These are phyloP conservation scores for Oligia latruncula DNA, from an alignment of 2,888 invertebrate genomes.

Conservation along the genomic window DNA sequence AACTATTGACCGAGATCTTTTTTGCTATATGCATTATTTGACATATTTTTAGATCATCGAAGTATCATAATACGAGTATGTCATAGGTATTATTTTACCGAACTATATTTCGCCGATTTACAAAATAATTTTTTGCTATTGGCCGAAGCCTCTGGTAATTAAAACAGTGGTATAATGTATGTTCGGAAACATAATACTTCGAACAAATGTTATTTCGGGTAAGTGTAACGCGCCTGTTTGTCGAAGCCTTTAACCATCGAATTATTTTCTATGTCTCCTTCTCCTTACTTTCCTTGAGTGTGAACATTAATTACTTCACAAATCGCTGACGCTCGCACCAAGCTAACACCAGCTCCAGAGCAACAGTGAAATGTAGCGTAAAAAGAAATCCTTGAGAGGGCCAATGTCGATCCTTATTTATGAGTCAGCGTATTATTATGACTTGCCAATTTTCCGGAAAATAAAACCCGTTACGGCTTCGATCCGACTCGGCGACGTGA, in stretches of 20 bases:
- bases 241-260: neutral
- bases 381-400: conserved; percentile 87
- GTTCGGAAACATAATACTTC: too few relatives aligned
- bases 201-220: too few relatives aligned
- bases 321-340: conserved; percentile 58
- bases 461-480: conserved; percentile 84
- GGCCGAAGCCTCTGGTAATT: too few relatives aligned
- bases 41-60: too few relatives aligned
- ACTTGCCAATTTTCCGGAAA: conserved; percentile 89
- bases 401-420: conserved; percentile 89
- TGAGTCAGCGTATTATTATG: conserved; percentile 89
- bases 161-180: too few relatives aligned
- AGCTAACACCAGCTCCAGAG: conserved; percentile 63
- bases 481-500: conserved; percentile 76
- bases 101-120: too few relatives aligned
- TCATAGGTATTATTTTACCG: too few relatives aligned
- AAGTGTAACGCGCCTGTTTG: too few relatives aligned
- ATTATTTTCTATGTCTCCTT: neutral
- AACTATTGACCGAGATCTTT: too few relatives aligned
- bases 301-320: neutral
- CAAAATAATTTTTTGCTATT: too few relatives aligned
- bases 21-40: too few relatives aligned
- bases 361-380: conserved; percentile 87
- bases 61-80: too few relatives aligned
- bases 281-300: neutral